Conservation (phyloP, 2,797 vertebrate genomes). For the Danio choprae region DNA sequence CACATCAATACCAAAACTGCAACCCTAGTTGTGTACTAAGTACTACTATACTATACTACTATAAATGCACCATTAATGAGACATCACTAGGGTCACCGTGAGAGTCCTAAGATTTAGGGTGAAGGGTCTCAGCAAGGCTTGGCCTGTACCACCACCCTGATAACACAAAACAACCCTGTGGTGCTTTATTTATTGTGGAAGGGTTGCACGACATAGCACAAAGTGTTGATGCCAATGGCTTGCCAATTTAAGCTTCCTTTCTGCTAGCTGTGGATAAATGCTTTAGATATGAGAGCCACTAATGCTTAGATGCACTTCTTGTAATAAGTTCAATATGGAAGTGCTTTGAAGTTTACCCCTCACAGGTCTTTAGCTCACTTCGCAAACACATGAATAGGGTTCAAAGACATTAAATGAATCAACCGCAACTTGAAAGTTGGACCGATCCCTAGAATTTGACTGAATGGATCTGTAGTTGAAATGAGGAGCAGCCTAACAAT, state of each 20-base stretch:
- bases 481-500: constrained; percentile 20
- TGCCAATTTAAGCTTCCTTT: constrained; percentile 48
- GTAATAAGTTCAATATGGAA: constrained; percentile 34
- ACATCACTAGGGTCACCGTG: background rate
- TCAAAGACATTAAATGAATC: constrained; percentile 23
- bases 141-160: background rate
- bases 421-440: constrained; percentile 31
- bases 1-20: background rate
- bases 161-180: background rate
- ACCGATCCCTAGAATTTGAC: constrained; percentile 23
- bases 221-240: constrained; percentile 36
- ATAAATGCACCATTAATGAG: constrained; percentile 2
- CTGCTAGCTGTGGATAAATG: constrained; percentile 46
- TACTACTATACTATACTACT: no score
- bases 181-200: constrained; percentile 8
- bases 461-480: constrained; percentile 30
- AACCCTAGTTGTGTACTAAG: background rate
- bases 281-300: constrained; percentile 35
- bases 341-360: constrained; percentile 39
- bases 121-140: background rate
- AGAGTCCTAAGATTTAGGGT: background rate
- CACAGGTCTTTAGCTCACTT: constrained; percentile 38
- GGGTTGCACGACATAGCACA: background rate
- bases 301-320: constrained; percentile 44
- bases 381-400: constrained; percentile 28